Evolutionary conservation across 2,797 vertebrate genomes (phyloP), one percentile per base, ranked within the genome.

Genomic region (Phylloscopus collybita): DNA sequence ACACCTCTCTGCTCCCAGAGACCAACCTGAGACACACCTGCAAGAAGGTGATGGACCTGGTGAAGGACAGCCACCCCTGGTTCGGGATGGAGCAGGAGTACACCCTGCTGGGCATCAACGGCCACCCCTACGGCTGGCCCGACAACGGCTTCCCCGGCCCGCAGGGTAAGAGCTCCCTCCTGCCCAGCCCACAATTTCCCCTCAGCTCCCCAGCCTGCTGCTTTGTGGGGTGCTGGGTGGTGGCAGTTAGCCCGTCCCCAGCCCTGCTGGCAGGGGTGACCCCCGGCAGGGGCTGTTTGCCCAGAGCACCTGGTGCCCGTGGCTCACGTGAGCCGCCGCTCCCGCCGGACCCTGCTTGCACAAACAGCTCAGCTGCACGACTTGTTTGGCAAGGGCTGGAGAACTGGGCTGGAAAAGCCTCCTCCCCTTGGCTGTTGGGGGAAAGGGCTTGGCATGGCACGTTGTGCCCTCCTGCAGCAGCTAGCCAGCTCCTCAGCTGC

Each of bases 1-100:
- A 0, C 26, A 25, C 44, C 54, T 61, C 75, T 60, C 69, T 49
- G 88, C 71, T 78, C 86, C 14, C 95, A 99, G 99, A 99, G 92
- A 98, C 97, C 8, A 99, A 99, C 96, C 96, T 98, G 50, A 98
- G 99, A 13, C 49, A 86, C 27, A 96, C 70, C 3, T 99, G 99
- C 94, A 98, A 94, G 21, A 92, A 97, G 26, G 95, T 98, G n/a
- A 99, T 99, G 98, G 97, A 98, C 61, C 26, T 97, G 96, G 96
- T 98, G 3, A 96, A 97, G 75, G 97, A 98, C 29, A 96, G 97
- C 30, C 45, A 71, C 30, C 97, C 98, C 0, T 99, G 98, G 99
- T 99, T 99, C 5, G 99, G 99, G 27, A 98, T 99, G 98, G 99
- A 99, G 97, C 99, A 99, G 93, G 98, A 99, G 79, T 99, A 98